Evolutionary conservation across 2,888 invertebrate species (phyloP), one percentile per base, ranked within the genome.

Genomic region (Agapetus fuscipes): DNA sequence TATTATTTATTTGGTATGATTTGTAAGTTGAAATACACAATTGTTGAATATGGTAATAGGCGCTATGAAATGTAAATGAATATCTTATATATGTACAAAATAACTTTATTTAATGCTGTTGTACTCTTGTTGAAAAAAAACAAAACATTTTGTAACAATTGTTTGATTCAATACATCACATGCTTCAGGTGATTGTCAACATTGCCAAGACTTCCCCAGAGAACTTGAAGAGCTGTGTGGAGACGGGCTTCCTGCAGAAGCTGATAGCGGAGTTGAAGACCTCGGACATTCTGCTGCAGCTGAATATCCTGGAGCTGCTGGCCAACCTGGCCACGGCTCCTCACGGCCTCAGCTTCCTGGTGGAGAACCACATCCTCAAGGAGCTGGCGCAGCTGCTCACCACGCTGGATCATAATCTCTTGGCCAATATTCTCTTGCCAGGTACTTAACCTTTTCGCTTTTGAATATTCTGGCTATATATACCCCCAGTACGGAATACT

Each of bases 231-330:
- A 60, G 72, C 20, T 71, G 82, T 10, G 66, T 70, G 20, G 66
- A 72, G 9, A 61, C 71, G 39, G 80, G 79, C 11, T 73, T 88
- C 34, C 59, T 90, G 27, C 67, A 74, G 11, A 71, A 71, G 43
- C 74, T 90, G 51, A 56, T 87, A 12, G 59, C 70, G 17, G 80
- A 85, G 55, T 56, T 88, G 13, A 64, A 78, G 33, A 71, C 72
- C 30, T 70, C 78, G 45, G 93, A 93, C 62, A 62, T 88, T 27
- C 62, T 93, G 32, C 64, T 86, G 28, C 83, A 85, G 58, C 64
- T 91, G 42, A 91, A 89, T 56, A 74, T 85, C 35, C 60, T 94
- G 34, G 87, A 91, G 60, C 61, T 88, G 28, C 56, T 93, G 25
- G 79, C 83, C 1, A 74, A 77, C 31, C 61, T 94, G 30, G 83